Base-by-base conservation (phyloP, 2,888 invertebrate genomes). In the Flabesymbios commensalis region DNA sequence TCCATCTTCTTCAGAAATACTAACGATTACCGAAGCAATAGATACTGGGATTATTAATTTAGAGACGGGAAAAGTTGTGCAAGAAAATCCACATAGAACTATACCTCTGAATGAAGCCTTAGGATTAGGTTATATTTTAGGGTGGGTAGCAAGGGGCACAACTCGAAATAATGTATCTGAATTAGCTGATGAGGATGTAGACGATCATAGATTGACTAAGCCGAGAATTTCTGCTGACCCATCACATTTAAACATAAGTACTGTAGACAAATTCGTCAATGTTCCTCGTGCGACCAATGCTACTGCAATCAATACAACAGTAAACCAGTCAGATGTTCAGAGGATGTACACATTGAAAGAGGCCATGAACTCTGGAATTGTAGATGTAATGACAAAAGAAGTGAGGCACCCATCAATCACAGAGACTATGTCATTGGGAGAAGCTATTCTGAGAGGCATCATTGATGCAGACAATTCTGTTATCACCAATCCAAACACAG, bases 91-190 rank as follows among this genome's bases (percentile, higher is more conserved):
- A 59, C 93, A 93, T n/a, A 88, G 87, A 74, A 39, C 24, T 26
- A 86, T 97, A 68, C 33, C 62, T 32, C 56, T 65, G 31, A 83
- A 94, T 65, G 93, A 96, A 86, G 94, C 94, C 32, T 94, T 97
- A 75, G 93, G 94, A 79, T 88, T 90, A 76, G 93, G 94, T 78
- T 87, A 95, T 55, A 90, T 89, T 83, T 93, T 94, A 76, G 92
- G 94, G 1, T 92, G 93, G 79, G 89, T 90, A 80, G 76, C 90
- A 88, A 78, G 87, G 24, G 71, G 94, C 77, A 83, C 90, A 41
- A 90, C 96, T 84, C 92, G 87, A 0, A 87, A 88, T 72, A 90
- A 91, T 1, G 90, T 90, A 48, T 67, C 69, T 49, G 72, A 74
- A 47, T 72, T 77, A 42, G 70, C 71, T 41, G 59, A 78, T 42